Evolutionary conservation across 2,113 vertebrate species (phyloP).

Genomic region (Dasypus novemcinctus): DNA sequence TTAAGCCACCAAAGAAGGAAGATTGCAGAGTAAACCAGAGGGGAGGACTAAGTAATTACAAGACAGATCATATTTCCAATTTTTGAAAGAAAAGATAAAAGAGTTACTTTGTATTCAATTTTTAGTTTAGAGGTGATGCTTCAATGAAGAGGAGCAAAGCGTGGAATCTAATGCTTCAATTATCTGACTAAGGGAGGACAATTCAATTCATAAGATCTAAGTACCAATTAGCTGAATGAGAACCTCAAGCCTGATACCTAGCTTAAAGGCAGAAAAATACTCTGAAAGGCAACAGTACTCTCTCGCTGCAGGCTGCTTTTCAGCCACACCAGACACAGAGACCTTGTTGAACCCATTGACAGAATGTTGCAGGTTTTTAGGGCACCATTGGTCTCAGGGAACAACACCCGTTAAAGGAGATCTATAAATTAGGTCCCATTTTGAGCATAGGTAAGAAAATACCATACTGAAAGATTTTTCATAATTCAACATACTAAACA

Average conservation of each 20-base stretch:
- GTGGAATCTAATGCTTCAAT: background rate
- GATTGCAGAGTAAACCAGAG: background rate
- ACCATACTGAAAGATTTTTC: slow-evolving; percentile 17
- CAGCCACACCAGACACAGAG: background rate
- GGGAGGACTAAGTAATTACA: background rate
- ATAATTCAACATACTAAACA: slow-evolving; percentile 44
- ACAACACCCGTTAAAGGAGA: background rate
- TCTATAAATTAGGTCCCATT: slow-evolving; percentile 12
- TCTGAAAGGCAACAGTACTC: background rate
- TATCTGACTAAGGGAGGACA: background rate
- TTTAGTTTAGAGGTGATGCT: slow-evolving; percentile 3
- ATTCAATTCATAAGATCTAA: background rate
- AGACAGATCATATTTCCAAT: background rate
- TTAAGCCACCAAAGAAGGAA: background rate
- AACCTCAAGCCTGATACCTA: background rate
- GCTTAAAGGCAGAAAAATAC: background rate
- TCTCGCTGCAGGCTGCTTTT: background rate
- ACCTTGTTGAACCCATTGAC: background rate
- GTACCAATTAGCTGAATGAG: slow-evolving; percentile 14
- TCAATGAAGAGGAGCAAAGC: background rate
- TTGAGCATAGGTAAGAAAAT: background rate
- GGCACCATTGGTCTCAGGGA: background rate
- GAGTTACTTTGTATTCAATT: slow-evolving; percentile 7
- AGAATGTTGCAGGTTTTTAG: background rate
- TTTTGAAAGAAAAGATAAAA: background rate